Base-by-base conservation (phyloP, 1,140 invertebrate genomes). In the Orussus abietinus region DNA sequence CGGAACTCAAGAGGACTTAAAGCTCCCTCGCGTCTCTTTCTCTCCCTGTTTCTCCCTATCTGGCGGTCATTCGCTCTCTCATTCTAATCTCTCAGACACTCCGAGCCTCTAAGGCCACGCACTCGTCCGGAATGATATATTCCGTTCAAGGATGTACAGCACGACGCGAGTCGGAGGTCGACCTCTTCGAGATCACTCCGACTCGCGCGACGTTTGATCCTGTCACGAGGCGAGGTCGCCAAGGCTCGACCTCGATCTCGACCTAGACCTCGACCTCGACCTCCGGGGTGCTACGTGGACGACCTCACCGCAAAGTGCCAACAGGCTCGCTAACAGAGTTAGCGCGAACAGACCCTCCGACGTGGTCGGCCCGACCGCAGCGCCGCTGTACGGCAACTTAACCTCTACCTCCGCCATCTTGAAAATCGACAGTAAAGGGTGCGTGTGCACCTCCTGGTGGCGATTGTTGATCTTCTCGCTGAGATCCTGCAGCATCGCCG, bases 321-420 rank as follows among this genome's bases (percentile, higher is more conserved):
- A n/a, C n/a, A n/a, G n/a, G n/a, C n/a, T n/a, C 39, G 51, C 19
- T 31, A 66, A 33, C 41, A 65, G 42, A 10, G 53, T 47, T 28
- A 48, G 40, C 9, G 52, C 36, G 4, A 42, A 47, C 15, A n/a
- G n/a, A n/a, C 26, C 45, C 20, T 43, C 45, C 34, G 45, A 53
- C 38, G 39, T 42, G 37, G 28, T 30, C 22, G 31, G 31, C 35
- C 11, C 21, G 47, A 30, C 49, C 58, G n/a, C 52, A 19, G 3
- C 53, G 45, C 56, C 69, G 31, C 59, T 62, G 39, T 66, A 59
- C 4, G 71, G 71, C 38, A 74, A 42, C 46, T 70, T 74, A 20
- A 89, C 84, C 65, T 90, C 86, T 12, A 91, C 87, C 75, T 91
- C 87, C n/a, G 89, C 88, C 75, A 92, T 88, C 75, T 92, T 92